A percentile compares a stretch with the other conserved stretches of the same genome.
Evolutionary conservation across 2,113 vertebrate genomes (phyloP).

Genomic region (Hystrix cristata): DNA sequence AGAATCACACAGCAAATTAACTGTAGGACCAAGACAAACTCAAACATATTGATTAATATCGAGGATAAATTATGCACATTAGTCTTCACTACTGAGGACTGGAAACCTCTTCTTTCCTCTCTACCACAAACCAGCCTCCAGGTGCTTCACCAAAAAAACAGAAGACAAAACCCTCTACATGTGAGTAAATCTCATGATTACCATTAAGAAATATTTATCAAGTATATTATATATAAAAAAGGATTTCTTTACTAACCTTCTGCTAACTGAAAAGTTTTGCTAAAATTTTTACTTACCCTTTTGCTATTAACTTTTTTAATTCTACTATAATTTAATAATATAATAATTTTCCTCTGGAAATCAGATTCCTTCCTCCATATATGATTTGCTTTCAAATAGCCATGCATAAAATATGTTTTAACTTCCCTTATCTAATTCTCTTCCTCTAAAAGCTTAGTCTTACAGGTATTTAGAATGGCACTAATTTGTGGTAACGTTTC

Average conservation of each 20-base stretch:
- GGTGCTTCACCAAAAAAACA: neutral
- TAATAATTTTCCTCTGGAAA: neutral
- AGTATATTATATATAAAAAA: neutral
- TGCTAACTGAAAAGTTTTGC: neutral
- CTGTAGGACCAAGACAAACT: neutral
- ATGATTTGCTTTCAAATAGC: conserved; percentile 22
- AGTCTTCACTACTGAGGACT: neutral
- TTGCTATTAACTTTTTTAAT: neutral
- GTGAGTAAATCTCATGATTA: neutral
- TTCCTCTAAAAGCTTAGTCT: neutral
- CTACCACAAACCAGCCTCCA: neutral
- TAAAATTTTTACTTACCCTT: neutral
- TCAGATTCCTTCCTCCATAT: neutral
- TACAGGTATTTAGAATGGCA: conserved; percentile 28
- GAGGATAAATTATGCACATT: neutral
- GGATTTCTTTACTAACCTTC: neutral
- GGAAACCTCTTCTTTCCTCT: neutral
- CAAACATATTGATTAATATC: neutral
- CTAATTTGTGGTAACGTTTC: neutral
- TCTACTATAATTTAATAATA: conserved; percentile 21
- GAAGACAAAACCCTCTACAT: neutral
- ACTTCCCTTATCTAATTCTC: neutral
- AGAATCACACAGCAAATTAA: neutral
- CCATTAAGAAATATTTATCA: conserved; percentile 35
- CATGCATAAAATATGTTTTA: neutral